phyloP scores from a whole-genome alignment of 2,888 invertebrate genomes.

The Osedax frankpressi region DNA sequence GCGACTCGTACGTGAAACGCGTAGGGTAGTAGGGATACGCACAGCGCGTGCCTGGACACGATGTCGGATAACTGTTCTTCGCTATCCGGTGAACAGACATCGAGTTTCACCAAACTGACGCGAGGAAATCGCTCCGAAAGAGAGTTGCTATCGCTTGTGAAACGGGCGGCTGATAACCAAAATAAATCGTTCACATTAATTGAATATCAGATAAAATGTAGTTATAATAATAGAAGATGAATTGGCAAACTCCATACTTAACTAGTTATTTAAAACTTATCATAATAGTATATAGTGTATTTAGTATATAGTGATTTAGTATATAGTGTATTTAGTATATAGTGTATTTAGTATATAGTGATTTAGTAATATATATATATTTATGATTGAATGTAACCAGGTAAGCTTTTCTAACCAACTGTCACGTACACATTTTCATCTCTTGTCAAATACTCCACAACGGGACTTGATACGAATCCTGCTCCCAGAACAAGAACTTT shows the following conservation, averaged over 20 bases:
- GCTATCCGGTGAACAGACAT: not conserved
- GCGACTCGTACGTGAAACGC: conserved; percentile 73
- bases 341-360: too few relatives aligned
- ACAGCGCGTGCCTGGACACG: not conserved
- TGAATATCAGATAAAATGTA: too few relatives aligned
- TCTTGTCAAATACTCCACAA: conserved; percentile 81
- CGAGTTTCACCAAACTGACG: not conserved
- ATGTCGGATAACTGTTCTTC: not conserved
- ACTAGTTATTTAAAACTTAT: too few relatives aligned
- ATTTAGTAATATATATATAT: too few relatives aligned
- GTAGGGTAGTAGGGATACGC: conserved; percentile 63
- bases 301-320: too few relatives aligned
- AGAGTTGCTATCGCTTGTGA: not conserved
- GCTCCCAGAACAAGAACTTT: conserved; percentile 82
- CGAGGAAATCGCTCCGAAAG: not conserved
- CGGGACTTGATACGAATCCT: conserved; percentile 81
- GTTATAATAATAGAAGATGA: too few relatives aligned
- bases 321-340: too few relatives aligned
- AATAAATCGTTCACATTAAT: too few relatives aligned
- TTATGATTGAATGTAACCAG: too few relatives aligned
- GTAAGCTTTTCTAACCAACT: conserved; percentile 56
- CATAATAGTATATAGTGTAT: too few relatives aligned
- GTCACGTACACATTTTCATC: conserved; percentile 67
- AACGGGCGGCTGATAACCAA: too few relatives aligned
- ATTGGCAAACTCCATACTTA: too few relatives aligned